These are phyloP conservation scores for Flabesymbios commensalis DNA, from an alignment of 2,888 invertebrate species.

Conservation along the genomic window DNA sequence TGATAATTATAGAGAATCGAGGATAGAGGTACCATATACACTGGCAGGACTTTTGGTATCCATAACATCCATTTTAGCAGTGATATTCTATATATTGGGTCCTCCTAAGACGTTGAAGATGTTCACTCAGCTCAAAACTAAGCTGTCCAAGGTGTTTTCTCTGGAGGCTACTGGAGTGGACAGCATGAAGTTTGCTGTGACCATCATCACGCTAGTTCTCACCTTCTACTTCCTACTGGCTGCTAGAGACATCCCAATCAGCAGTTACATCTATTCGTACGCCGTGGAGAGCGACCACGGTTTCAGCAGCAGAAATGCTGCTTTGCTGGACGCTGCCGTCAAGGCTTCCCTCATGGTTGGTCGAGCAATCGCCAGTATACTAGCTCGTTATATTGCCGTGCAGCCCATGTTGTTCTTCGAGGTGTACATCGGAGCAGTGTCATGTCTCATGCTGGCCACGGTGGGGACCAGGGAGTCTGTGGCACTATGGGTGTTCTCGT, in stretches of 20 bases:
- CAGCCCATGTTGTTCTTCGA: not conserved
- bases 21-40: not conserved
- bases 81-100: not conserved
- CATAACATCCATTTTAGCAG: not conserved
- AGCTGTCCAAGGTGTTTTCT: not conserved
- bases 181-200: not conserved
- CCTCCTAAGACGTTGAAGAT: not conserved
- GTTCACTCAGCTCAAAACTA: not conserved
- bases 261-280: not conserved
- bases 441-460: not conserved
- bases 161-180: not conserved
- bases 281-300: not conserved
- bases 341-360: not conserved
- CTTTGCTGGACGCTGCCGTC: not conserved
- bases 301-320: not conserved
- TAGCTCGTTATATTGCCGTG: not conserved
- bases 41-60: not conserved
- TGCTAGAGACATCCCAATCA: not conserved
- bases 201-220: not conserved
- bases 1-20: not conserved
- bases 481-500: not conserved
- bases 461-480: not conserved
- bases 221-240: not conserved
- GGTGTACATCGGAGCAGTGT: not conserved
- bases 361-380: not conserved